Evolutionary conservation across 2,888 invertebrate species (phyloP).

Genomic region (Gortyna flavago): DNA sequence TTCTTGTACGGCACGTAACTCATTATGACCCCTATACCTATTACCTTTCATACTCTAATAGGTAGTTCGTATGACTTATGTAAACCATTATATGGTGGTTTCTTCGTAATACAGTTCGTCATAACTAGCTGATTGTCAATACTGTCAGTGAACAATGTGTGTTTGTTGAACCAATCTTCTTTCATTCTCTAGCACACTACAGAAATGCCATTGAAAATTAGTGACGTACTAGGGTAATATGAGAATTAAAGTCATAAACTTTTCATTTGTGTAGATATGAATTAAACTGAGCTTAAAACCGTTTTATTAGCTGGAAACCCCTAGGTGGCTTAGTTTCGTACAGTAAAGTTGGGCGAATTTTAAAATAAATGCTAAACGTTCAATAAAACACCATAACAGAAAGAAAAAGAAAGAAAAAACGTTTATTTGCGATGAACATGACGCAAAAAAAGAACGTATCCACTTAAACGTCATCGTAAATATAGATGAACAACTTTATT

Average conservation of each 20-base stretch:
- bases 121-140: constrained; percentile 21
- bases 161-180: constrained; percentile 3
- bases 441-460: no score
- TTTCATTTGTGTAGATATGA: neutral
- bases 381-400: neutral
- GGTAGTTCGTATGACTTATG: constrained; percentile 24
- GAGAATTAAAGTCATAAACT: neutral
- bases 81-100: constrained; percentile 25
- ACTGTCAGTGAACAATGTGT: neutral
- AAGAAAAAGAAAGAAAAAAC: no score
- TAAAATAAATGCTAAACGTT: neutral
- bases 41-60: constrained; percentile 11
- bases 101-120: constrained; percentile 32
- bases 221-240: neutral
- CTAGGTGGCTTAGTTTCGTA: neutral
- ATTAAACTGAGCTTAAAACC: neutral
- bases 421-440: no score
- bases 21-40: constrained; percentile 10
- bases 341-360: neutral
- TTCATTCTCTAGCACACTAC: neutral
- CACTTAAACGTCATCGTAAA: constrained; percentile 3
- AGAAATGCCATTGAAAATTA: constrained; percentile 2
- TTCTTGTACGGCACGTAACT: no score
- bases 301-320: neutral
- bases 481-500: constrained; percentile 15